Evolutionary conservation across 2,888 invertebrate species (phyloP), one percentile per base, ranked within the genome.

Genomic region (Himalopsyche tibetana): DNA sequence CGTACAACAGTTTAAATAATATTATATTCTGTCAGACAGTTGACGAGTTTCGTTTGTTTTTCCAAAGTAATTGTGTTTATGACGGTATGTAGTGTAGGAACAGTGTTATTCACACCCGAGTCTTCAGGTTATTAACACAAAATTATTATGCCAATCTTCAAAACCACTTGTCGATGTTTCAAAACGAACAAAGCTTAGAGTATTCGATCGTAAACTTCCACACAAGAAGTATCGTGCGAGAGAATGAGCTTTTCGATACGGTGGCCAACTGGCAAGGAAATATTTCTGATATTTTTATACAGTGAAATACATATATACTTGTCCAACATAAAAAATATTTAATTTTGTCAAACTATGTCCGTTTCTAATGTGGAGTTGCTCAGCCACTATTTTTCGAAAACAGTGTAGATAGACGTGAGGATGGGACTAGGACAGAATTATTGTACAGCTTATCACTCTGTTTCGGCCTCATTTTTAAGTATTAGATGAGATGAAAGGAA

Each of bases 151-250:
- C 63, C 63, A 63, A 63, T 63, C 63, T 63, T 63, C 63, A 28
- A 63, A 63, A 63, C 63, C 63, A 63, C 63, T 63, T 63, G 63
- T 63, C 63, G 19, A 63, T 63, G 63, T 28, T 63, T 63, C 63
- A 19, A 63, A 63, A 63, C 28, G 63, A 63, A 63, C 63, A 63
- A 19, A 63, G 63, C 63, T 63, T 28, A 63, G 19, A 19, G 63
- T 63, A 63, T 63, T 63, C 63, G 63, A 63, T 63, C 63, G 63
- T 63, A 63, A 63, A 63, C 63, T 63, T 63, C 19, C 63, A 63
- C 63, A 63, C 63, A 63, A 63, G 63, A 63, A n/a, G 63, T 63
- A 63, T 9, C 63, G 63, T 63, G 63, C 11, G 63, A 63, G 63
- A 63, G 19, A 63, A 28, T 63, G 63, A 63, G 63, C 63, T 63